A percentile compares a stretch with the other conserved stretches of the same genome.
Evolutionary conservation across 2,888 invertebrate genomes (phyloP).

Genomic region (Dorcus hopei): DNA sequence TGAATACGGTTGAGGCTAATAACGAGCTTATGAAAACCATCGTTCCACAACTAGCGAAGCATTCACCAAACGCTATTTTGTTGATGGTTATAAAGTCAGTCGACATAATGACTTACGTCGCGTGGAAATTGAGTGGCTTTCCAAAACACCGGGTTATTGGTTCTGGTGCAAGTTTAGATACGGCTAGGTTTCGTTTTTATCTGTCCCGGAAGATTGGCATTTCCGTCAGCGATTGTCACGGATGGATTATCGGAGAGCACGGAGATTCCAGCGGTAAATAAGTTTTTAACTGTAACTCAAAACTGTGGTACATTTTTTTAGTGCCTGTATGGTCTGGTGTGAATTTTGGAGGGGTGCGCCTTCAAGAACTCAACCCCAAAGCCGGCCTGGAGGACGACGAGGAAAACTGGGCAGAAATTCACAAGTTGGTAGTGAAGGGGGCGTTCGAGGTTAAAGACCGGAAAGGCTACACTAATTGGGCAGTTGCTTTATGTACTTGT

Average conservation of each 20-base stretch:
- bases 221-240: constrained; percentile 82
- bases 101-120: constrained; percentile 87
- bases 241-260: constrained; percentile 93
- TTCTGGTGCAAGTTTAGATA: constrained; percentile 90
- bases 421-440: constrained; percentile 78
- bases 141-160: constrained; percentile 85
- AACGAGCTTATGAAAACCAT: constrained; percentile 84
- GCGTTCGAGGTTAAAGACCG: constrained; percentile 84
- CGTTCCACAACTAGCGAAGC: constrained; percentile 74
- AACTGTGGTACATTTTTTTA: constrained; percentile 38
- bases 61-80: constrained; percentile 83
- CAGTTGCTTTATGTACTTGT: constrained; percentile 77
- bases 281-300: not conserved
- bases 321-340: constrained; percentile 93
- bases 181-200: constrained; percentile 85
- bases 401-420: constrained; percentile 76
- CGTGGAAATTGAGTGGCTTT: constrained; percentile 91
- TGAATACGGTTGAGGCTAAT: constrained; percentile 85
- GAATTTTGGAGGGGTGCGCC: constrained; percentile 83
- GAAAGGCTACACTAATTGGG: constrained; percentile 91
- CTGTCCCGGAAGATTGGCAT: constrained; percentile 78
- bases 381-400: constrained; percentile 71
- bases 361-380: constrained; percentile 72
- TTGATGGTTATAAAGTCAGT: constrained; percentile 90
- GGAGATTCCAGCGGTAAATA: constrained; percentile 62